Evolutionary conservation across 2,888 invertebrate species (phyloP).

Genomic region (Brachyopa scutellaris): DNA sequence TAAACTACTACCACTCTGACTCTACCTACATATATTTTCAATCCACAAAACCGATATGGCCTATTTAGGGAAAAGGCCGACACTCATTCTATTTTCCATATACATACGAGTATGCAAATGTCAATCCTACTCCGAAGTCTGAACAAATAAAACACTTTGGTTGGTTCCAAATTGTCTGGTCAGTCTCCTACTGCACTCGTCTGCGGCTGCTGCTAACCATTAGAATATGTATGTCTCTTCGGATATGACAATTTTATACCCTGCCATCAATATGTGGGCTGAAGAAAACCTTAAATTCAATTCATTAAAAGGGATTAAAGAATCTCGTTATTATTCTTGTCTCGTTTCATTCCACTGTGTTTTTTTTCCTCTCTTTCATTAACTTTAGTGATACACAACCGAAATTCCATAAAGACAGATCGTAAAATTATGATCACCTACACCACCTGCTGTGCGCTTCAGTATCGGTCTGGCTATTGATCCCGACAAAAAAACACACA

Average conservation of each 20-base stretch:
- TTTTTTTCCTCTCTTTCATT: conserved; percentile 45
- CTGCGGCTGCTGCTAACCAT: background rate
- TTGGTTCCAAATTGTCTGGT: conserved; percentile 65
- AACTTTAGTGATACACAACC: conserved; percentile 59
- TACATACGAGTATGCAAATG: conserved; percentile 27
- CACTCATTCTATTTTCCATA: no score
- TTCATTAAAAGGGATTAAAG: conserved; percentile 72
- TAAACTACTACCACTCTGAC: no score
- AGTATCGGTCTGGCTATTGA: conserved; percentile 71
- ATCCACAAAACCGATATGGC: no score
- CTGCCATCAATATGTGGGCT: conserved; percentile 55
- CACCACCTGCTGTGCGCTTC: conserved; percentile 70
- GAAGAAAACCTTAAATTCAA: conserved; percentile 50
- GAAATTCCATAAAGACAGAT: conserved; percentile 71
- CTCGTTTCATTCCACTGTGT: conserved; percentile 30
- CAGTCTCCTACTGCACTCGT: conserved; percentile 24
- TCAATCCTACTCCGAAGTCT: background rate
- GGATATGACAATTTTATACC: conserved; percentile 58
- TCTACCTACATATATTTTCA: no score
- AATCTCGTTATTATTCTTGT: conserved; percentile 71
- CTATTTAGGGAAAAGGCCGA: no score
- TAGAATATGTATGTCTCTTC: conserved; percentile 18
- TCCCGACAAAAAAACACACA: conserved; percentile 36
- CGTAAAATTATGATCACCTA: conserved; percentile 73
- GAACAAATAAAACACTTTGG: background rate